Conservation (phyloP, 2,113 vertebrate species). For the Megaceryle maxima region DNA sequence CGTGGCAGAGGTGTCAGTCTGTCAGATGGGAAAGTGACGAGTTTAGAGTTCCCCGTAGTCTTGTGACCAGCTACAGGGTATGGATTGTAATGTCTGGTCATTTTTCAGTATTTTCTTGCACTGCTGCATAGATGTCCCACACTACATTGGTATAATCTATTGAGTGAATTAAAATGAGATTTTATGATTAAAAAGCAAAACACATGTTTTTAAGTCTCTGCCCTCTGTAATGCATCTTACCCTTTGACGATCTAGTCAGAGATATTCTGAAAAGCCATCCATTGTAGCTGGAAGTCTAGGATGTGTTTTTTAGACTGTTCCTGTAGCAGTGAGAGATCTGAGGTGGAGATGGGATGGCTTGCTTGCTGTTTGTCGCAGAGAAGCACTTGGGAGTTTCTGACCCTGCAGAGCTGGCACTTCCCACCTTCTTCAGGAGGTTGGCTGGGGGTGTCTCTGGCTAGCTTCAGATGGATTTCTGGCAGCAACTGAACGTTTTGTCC, state of each 20-base stretch:
- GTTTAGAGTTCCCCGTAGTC: background rate
- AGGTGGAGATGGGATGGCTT: background rate
- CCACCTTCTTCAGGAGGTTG: fast-evolving
- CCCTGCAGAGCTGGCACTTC: background rate
- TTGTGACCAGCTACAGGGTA: background rate
- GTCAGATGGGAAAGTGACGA: background rate
- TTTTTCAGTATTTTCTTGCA: background rate
- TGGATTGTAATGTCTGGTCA: background rate
- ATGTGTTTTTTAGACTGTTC: background rate
- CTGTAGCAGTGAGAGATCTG: background rate
- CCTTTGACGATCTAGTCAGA: background rate
- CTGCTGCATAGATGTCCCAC: background rate
- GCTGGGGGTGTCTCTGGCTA: background rate
- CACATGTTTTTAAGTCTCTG: background rate
- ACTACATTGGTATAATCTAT: background rate
- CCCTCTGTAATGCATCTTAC: background rate
- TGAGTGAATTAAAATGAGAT: background rate
- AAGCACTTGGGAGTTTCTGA: background rate
- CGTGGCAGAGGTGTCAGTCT: background rate
- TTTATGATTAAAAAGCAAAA: background rate
- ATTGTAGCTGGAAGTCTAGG: background rate
- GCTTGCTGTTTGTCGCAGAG: background rate
- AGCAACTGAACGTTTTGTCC: background rate
- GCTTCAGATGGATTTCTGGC: background rate
- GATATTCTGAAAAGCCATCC: background rate